Evolutionary conservation across 2,888 invertebrate species (phyloP), one percentile per base, ranked within the genome.

Genomic region (Eucera pruinosa): DNA sequence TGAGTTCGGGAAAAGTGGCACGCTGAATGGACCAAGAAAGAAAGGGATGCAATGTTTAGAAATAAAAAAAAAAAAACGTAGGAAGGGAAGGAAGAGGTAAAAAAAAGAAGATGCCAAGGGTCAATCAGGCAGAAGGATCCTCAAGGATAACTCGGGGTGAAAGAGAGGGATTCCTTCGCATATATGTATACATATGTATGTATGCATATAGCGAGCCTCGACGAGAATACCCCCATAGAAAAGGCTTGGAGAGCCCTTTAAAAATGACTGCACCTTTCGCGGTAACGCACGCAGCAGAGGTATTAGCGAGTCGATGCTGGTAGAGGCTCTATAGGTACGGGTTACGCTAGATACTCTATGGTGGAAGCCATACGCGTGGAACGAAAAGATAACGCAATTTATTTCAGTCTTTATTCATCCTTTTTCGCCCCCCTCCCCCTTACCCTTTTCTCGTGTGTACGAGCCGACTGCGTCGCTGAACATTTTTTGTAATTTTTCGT

Each of bases 301-400:
- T 82, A 85, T 84, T 85, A 78, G 67, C 74, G 43, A 69, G 62
- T 64, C 75, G 79, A 69, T 65, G 73, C 50, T 18, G 36, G 69
- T 57, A 25, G 39, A 41, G 61, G 55, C 65, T 62, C 50, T 67
- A 62, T 57, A 62, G 70, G 57, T 48, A 70, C 20, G 39, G 62
- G 64, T 54, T 58, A 50, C 60, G 61, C 65, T 33, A 65, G 50
- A 55, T 70, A 67, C 39, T 65, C 67, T 60, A 50, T 50, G 70
- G 55, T 66, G 71, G 85, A 83, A 90, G 86, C 86, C 88, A 89
- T 89, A 89, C 89, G 89, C 89, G 88, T 90, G 90, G 89, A 90
- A 90, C 89, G 90, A 90, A 90, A 90, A 90, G 90, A 90, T 90
- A 90, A 90, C 90, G 87, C 90, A 90, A 90, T 90, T 90, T 90